phyloP scores from a whole-genome alignment of 2,113 vertebrate genomes.

The Sapayoa aenigma region DNA sequence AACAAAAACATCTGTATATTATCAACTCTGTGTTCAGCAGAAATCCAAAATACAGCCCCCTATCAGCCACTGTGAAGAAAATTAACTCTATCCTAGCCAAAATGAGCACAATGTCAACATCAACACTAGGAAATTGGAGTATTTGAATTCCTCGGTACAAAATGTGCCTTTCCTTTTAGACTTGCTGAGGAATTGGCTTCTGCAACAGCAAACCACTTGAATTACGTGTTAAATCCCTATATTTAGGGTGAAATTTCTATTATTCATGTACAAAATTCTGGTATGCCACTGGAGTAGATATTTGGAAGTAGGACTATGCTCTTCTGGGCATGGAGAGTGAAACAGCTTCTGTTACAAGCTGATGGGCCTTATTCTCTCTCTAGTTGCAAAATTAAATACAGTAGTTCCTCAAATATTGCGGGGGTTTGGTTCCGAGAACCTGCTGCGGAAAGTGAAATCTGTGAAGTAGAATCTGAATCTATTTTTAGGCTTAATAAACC shows the following conservation, averaged over 20 bases:
- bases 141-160: neutral
- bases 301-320: neutral
- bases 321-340: neutral
- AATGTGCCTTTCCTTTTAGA: neutral
- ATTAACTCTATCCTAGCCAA: neutral
- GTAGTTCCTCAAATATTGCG: too few relatives aligned
- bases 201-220: neutral
- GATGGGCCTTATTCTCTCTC: neutral
- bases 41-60: neutral
- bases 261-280: neutral
- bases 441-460: too few relatives aligned
- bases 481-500: too few relatives aligned
- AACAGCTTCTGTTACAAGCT: neutral
- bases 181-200: neutral
- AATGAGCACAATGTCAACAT: neutral
- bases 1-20: neutral
- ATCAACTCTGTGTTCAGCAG: neutral
- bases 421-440: too few relatives aligned
- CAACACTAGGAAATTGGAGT: neutral
- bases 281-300: neutral
- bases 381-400: neutral
- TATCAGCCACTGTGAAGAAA: neutral
- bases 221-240: neutral
- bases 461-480: too few relatives aligned
- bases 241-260: neutral